Percentiles rank a stretch among this genome's conserved stretches.
These are phyloP conservation scores for Aphrocallistes beatrix DNA, from an alignment of 37 sponge, comb jelly and placozoan genomes.

Conservation along the genomic window DNA sequence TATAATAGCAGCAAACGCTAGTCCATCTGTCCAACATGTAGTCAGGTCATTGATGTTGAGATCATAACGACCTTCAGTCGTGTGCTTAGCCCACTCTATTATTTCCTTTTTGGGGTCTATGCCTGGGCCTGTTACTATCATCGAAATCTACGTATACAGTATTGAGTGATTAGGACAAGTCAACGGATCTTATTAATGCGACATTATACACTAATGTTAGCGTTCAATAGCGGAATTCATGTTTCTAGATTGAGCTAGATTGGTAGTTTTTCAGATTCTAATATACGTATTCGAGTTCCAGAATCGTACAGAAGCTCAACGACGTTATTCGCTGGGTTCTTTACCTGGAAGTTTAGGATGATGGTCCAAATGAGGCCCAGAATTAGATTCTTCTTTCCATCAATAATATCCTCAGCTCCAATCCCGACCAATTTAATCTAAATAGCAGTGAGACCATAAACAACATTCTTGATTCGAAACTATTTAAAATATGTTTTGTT, in stretches of 20 bases:
- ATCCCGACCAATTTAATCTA: constrained; percentile 77
- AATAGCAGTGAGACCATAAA: neutral
- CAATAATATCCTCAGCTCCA: constrained; percentile 94
- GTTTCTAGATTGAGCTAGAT: no score
- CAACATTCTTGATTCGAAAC: no score
- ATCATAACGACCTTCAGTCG: neutral
- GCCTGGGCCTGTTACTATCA: neutral
- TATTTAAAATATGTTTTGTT: no score
- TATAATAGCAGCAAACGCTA: neutral
- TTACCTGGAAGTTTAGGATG: constrained; percentile 56
- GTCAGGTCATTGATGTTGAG: neutral
- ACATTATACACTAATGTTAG: no score
- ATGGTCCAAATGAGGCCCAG: constrained; percentile 92
- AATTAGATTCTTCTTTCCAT: constrained; percentile 73
- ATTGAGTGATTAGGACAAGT: neutral
- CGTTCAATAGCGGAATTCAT: no score
- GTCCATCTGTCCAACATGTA: neutral
- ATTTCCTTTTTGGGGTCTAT: neutral
- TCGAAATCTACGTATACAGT: neutral
- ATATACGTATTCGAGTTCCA: no score
- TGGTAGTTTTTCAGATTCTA: no score
- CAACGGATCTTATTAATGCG: no score
- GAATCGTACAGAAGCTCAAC: no score
- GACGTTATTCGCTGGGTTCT: no score
- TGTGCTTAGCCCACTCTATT: neutral